Conservation (phyloP, 2,888 invertebrate genomes). For the Nemapogon koenigi region DNA sequence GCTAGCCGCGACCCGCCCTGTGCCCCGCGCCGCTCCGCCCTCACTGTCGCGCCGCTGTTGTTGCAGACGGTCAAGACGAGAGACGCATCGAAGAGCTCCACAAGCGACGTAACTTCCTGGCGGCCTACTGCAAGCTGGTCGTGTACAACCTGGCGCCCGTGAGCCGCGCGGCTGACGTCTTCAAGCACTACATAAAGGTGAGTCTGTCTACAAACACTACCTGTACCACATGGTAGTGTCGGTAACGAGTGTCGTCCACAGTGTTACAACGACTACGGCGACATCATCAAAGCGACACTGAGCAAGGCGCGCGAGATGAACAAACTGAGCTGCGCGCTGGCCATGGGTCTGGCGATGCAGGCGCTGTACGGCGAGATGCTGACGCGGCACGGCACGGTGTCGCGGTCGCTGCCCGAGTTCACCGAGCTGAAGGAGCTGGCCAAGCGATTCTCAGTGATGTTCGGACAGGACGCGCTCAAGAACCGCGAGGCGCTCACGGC, state of each 20-base stretch:
- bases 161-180: slow-evolving; percentile 90
- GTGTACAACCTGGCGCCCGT: slow-evolving; percentile 97
- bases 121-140: slow-evolving; percentile 96
- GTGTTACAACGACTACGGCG: slow-evolving; percentile 98
- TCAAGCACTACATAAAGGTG: slow-evolving; percentile 96
- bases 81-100: slow-evolving; percentile 96
- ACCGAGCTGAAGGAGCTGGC: slow-evolving; percentile 79
- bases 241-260: slow-evolving; percentile 48
- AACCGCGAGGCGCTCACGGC: slow-evolving; percentile 96
- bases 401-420: slow-evolving; percentile 81
- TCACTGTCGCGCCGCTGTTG: slow-evolving; percentile 1
- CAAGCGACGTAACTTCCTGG: slow-evolving; percentile 93
- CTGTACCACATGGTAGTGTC: too few species aligned
- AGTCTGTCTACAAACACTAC: too few species aligned
- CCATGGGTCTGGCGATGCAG: slow-evolving; percentile 91
- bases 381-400: slow-evolving; percentile 46
- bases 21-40: slow-evolving; percentile 5
- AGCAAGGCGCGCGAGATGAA: slow-evolving; percentile 97
- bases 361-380: slow-evolving; percentile 82
- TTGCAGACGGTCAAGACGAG: slow-evolving; percentile 88
- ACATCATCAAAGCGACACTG: slow-evolving; percentile 96
- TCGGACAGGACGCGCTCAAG: slow-evolving; percentile 95
- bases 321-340: slow-evolving; percentile 94
- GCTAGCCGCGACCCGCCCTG: slow-evolving; percentile 11
- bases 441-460: slow-evolving; percentile 89